These are phyloP conservation scores for Trachelus tabidus DNA, from an alignment of 2,888 invertebrate species.

Conservation along the genomic window DNA sequence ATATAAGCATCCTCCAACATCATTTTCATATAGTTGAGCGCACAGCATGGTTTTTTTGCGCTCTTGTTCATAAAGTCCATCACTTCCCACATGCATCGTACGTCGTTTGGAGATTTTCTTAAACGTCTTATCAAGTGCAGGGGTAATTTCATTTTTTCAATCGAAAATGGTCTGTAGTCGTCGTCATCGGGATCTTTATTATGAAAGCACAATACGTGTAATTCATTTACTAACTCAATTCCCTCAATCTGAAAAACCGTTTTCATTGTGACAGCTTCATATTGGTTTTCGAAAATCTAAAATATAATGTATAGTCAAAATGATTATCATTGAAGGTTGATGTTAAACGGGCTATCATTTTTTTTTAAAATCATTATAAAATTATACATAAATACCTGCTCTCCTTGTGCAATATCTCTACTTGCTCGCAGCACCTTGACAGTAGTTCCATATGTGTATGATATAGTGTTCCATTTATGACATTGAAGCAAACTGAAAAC, in stretches of 20 bases:
- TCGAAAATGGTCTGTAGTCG: fast-evolving
- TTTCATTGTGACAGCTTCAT: too few species aligned
- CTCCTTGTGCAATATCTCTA: conserved; percentile 17
- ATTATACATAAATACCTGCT: conserved; percentile 11
- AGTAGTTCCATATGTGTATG: conserved; percentile 1
- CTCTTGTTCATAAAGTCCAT: conserved; percentile 5
- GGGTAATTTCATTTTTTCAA: conserved; percentile 5
- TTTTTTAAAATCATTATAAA: too few species aligned
- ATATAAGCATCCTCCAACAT: too few species aligned
- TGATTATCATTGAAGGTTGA: too few species aligned
- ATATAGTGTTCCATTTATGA: conserved; percentile 12
- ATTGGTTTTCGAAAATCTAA: conserved; percentile 5
- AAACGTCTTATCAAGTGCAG: neutral
- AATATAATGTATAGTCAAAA: neutral
- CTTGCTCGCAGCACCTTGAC: conserved; percentile 14
- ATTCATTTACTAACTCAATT: too few species aligned
- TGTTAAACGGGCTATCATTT: too few species aligned
- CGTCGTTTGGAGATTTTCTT: conserved; percentile 9
- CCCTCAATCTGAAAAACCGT: too few species aligned
- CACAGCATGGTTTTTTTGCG: neutral
- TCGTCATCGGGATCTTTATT: too few species aligned
- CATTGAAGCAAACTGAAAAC: conserved; percentile 11
- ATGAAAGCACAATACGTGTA: too few species aligned
- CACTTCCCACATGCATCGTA: conserved; percentile 13
- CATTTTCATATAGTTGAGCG: conserved; percentile 6